Percentiles rank a stretch among this genome's conserved stretches.
Evolutionary conservation across 2,113 vertebrate species (phyloP).

Genomic region (Miniopterus natalensis): DNA sequence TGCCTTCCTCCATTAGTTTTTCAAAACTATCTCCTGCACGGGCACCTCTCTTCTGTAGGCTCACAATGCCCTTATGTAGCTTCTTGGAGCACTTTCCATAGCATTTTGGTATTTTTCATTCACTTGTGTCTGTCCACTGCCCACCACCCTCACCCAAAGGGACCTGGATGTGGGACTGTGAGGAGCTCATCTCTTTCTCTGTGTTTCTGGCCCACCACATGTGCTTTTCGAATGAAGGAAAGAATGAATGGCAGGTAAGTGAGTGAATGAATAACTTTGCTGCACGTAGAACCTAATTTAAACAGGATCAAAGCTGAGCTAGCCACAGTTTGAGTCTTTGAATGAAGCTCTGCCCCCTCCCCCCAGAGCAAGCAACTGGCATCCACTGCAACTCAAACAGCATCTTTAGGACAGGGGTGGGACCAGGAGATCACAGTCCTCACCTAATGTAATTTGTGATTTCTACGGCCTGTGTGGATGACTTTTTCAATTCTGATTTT

Average conservation of each 20-base stretch:
- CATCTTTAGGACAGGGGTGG: background rate
- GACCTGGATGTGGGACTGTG: background rate
- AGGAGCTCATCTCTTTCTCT: background rate
- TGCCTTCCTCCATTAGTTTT: background rate
- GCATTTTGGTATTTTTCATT: background rate
- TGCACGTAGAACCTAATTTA: background rate
- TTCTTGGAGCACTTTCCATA: background rate
- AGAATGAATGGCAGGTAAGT: background rate
- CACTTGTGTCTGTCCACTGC: background rate
- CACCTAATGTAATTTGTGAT: background rate
- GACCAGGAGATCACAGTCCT: background rate
- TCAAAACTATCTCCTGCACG: background rate
- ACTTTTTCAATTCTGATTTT: constrained; percentile 27
- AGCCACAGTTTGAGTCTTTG: background rate
- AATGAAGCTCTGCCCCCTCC: background rate
- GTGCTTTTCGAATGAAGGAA: background rate
- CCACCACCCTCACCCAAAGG: background rate
- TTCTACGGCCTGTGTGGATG: background rate
- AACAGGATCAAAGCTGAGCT: background rate
- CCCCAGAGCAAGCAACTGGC: background rate
- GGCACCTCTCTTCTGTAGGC: background rate
- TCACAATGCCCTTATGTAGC: background rate
- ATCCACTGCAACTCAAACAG: background rate
- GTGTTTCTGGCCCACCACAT: background rate
- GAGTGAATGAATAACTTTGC: background rate